These are phyloP conservation scores for Trichonephila clavipes DNA, from an alignment of 1,140 invertebrate species.

Conservation along the genomic window DNA sequence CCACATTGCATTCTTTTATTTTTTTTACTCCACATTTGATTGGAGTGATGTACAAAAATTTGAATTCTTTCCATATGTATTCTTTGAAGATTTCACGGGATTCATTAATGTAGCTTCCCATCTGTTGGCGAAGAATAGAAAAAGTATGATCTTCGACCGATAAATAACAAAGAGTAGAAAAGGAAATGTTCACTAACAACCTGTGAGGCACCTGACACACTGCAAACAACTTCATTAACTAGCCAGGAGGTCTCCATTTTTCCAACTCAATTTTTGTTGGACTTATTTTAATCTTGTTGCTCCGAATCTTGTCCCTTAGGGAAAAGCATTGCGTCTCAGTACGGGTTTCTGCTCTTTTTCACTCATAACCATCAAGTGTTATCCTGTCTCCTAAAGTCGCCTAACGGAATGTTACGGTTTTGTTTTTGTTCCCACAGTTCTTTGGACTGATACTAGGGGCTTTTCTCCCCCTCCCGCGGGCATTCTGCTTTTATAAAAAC, in stretches of 20 bases:
- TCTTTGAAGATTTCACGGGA: background rate
- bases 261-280: slow-evolving; percentile 50
- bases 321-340: slow-evolving; percentile 20
- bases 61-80: background rate
- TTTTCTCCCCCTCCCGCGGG: background rate
- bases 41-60: no score
- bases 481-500: background rate
- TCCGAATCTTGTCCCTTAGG: background rate
- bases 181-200: slow-evolving; percentile 29
- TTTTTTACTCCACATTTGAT: no score
- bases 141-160: background rate
- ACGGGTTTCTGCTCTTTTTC: background rate
- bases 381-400: background rate
- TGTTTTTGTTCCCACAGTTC: background rate
- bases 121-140: background rate
- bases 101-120: background rate
- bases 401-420: slow-evolving; percentile 26
- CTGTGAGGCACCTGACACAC: slow-evolving; percentile 70
- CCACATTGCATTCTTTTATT: background rate
- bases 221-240: slow-evolving; percentile 76
- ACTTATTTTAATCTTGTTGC: slow-evolving; percentile 45
- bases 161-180: slow-evolving; percentile 18
- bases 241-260: slow-evolving; percentile 75
- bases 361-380: slow-evolving; percentile 2
- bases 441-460: background rate